Evolutionary conservation across 2,888 invertebrate species (phyloP), one percentile per base, ranked within the genome.

Genomic region (Aleiodes leptofemur): DNA sequence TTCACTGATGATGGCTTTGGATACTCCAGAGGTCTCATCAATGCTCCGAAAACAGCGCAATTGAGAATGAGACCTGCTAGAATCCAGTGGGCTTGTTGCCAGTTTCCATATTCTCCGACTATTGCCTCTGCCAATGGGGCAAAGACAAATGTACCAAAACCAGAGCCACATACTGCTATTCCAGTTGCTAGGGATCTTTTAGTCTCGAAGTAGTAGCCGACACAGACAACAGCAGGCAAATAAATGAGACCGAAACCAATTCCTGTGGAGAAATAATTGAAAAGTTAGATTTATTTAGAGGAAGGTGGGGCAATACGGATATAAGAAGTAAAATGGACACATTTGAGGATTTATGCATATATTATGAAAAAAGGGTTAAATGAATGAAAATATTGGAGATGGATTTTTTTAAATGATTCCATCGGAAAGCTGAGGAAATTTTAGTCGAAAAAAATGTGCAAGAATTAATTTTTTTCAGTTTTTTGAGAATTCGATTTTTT

Each of bases 171-270:
- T 0, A 98, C 98, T 0, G 98, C 98, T 76, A 96, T 96, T 72
- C 95, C 98, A 70, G 98, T 98, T 66, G 98, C 98, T 80, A 98
- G 91, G 11, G 98, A 97, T 78, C 98, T 92, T 84, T 96, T 96
- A 64, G 97, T 96, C 91, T 98, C 98, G 91, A 99, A 99, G 91
- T 98, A 98, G 90, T 98, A 98, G 6, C 98, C 97, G 34, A 98
- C 98, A 72, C 97, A 97, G 11, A 98, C 98, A 53, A 99, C 98
- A 1, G 98, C 98, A 0, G 98, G 98, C 64, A 99, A 92, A 90
- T 97, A 98, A 85, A 97, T 96, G 91, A 97, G 93, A 79, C 97
- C 97, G 87, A 97, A 96, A 29, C 97, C 97, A 83, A 97, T 94
- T 80, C 97, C 96, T 96, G 91, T 14, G 83, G 83, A 6, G 68